These are phyloP conservation scores for Leucosticte australis DNA, from an alignment of 2,113 vertebrate species.

Conservation along the genomic window DNA sequence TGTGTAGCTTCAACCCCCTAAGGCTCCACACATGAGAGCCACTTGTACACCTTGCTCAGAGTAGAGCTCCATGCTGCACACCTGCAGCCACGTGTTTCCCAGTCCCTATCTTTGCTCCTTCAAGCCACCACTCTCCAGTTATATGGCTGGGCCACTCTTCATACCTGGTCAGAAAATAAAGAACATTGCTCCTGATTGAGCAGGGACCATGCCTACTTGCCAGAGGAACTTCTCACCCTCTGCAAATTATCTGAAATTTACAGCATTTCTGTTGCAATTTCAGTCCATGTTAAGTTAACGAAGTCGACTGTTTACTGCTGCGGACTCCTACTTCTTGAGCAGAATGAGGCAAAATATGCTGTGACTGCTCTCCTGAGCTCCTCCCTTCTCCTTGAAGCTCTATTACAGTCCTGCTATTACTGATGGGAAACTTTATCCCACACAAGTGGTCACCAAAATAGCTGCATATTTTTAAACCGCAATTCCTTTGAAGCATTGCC, in stretches of 20 bases:
- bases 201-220: not conserved
- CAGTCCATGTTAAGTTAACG: not conserved
- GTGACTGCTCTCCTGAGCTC: not conserved
- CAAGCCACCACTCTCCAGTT: not conserved
- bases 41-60: not conserved
- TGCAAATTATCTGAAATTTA: not conserved
- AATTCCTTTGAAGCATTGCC: slow-evolving; percentile 75
- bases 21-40: not conserved
- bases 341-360: not conserved
- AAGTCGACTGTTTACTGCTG: not conserved
- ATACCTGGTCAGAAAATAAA: not conserved
- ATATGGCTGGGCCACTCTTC: not conserved
- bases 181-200: not conserved
- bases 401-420: slow-evolving; percentile 46
- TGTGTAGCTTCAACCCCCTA: not conserved
- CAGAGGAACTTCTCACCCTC: not conserved
- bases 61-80: not conserved
- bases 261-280: not conserved
- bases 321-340: not conserved
- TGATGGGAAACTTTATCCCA: slow-evolving; percentile 75
- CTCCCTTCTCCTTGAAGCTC: slow-evolving; percentile 32
- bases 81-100: not conserved
- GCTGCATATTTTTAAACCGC: slow-evolving; percentile 73
- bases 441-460: slow-evolving; percentile 78
- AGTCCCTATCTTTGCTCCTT: not conserved